These are phyloP conservation scores for Agonum fuliginosum DNA, from an alignment of 2,888 invertebrate species.

Conservation along the genomic window DNA sequence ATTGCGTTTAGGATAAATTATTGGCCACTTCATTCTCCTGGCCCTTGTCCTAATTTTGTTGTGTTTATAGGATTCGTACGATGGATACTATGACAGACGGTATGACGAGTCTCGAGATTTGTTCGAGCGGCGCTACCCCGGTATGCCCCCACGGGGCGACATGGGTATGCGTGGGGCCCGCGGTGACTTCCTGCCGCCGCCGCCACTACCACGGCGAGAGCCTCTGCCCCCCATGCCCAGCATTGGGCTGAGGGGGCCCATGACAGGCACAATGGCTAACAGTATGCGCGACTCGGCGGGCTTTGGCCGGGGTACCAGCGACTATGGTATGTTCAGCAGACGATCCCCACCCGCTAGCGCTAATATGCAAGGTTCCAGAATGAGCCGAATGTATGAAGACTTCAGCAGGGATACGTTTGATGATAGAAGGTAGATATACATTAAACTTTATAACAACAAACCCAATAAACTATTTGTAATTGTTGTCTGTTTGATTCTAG, in stretches of 20 bases:
- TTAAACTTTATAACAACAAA: constrained; percentile 55
- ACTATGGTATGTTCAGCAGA: constrained; percentile 89
- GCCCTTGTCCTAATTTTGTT: background rate
- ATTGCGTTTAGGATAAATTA: no score
- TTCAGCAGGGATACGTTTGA: constrained; percentile 92
- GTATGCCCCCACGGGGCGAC: constrained; percentile 74
- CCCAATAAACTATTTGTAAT: background rate
- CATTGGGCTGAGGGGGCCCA: constrained; percentile 74
- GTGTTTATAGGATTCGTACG: constrained; percentile 78
- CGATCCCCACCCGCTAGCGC: constrained; percentile 80
- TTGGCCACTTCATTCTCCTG: no score
- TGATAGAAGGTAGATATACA: constrained; percentile 82
- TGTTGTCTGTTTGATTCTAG: constrained; percentile 62
- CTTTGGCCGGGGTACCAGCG: constrained; percentile 76
- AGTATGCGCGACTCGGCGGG: constrained; percentile 79
- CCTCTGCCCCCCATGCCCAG: constrained; percentile 84
- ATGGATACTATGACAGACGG: constrained; percentile 88
- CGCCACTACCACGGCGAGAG: constrained; percentile 82
- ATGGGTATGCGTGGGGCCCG: constrained; percentile 73
- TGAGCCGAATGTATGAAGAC: constrained; percentile 87
- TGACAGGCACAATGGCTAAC: constrained; percentile 78
- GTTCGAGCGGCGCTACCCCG: constrained; percentile 86
- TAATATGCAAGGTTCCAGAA: constrained; percentile 69
- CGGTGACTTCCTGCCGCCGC: constrained; percentile 83
- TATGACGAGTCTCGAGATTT: constrained; percentile 87